Evolutionary conservation across 2,113 vertebrate species (phyloP), one percentile per base, ranked within the genome.

Genomic region (Thamnaconus septentrionalis): DNA sequence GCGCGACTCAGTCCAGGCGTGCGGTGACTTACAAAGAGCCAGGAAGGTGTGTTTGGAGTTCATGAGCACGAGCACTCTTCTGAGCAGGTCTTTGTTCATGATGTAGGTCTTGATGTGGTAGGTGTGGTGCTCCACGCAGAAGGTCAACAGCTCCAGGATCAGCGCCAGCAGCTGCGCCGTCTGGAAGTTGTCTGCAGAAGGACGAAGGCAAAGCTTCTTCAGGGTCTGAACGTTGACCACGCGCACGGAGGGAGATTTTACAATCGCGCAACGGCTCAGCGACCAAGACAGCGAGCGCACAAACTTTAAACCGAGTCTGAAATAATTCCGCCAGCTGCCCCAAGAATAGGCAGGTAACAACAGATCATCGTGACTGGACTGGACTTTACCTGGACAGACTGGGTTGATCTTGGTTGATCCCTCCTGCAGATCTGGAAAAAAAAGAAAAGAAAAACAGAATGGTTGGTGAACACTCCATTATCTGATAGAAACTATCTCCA

Each of bases 31-130:
- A 99, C 97, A 98, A 74, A 99, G 92, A 41, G 97, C 96, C 57
- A 98, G 90, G 86, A 99, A 99, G 0, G 96, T 97, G 86, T 99
- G 97, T 84, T 97, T 98, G 9, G 96, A 99, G 89, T 97, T 98
- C 96, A 98, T 99, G 76, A 99, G 94, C 61, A 97, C 93, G 81
- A 99, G 89, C 0, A 98, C 96, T 92, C 96, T 93, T 79, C 96
- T 92, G 76, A 99, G 92, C 80, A 99, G 91, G 79, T 99, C 97
- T 89, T 96, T 98, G 87, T 96, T 98, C 96, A 99, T 97, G 73
- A 99, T 98, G 88, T 97, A 98, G 73, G 95, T 98, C 91, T 98
- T 99, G 87, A 99, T 98, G 90, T 98, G 97, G 53, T 98, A 98
- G 0, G 96, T 96, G 78, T 98, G 97, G 76, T 98, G 96, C 76